Base-by-base conservation (phyloP, 92 coral and sea anemone genomes). In the Meandrina meandrites region DNA sequence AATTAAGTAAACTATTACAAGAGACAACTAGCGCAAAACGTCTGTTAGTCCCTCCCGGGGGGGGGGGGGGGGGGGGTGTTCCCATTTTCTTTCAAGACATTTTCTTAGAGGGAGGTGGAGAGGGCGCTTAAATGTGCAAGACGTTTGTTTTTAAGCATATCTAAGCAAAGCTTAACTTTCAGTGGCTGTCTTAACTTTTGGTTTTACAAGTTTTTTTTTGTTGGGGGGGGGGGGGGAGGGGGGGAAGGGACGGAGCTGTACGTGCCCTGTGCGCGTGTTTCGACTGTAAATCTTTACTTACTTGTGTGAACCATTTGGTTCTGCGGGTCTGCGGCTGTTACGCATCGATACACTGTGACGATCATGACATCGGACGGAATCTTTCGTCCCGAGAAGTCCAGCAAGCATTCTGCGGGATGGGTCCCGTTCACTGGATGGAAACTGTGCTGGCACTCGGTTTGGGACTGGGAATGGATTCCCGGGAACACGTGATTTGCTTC, bases 271-370 rank as follows among this genome's bases (percentile, higher is more conserved):
- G n/a, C n/a, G n/a, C n/a, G n/a, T n/a, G n/a, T n/a, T n/a, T n/a
- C n/a, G n/a, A n/a, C 53, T 48, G 53, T 48, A 12, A 48, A 12
- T 9, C 32, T 56, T 53, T 22, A 76, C 79, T 68, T 86, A 86
- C 79, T 79, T 79, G 64, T 79, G 70, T 47, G 71, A 79, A 78
- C 50, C 31, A 18, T 0, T 8, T 30, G 40, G 0, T 24, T 17
- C 19, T 47, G 69, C 32, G 14, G 15, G 19, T 77, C 86, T 66
- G 88, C 34, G 5, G 87, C 53, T 9, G 85, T 77, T 10, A 81
- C 85, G 73, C 95, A 92, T 78, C 67, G 79, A 77, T 90, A 92
- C 13, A 92, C 86, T 22, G 87, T 80, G 3, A 90, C 91, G 19
- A 87, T 85, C 90, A 90, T 84, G 6, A 83, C 82, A 24, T 92